Evolutionary conservation across 2,888 invertebrate species (phyloP), one percentile per base, ranked within the genome.

Genomic region (Dynastes hyllus): DNA sequence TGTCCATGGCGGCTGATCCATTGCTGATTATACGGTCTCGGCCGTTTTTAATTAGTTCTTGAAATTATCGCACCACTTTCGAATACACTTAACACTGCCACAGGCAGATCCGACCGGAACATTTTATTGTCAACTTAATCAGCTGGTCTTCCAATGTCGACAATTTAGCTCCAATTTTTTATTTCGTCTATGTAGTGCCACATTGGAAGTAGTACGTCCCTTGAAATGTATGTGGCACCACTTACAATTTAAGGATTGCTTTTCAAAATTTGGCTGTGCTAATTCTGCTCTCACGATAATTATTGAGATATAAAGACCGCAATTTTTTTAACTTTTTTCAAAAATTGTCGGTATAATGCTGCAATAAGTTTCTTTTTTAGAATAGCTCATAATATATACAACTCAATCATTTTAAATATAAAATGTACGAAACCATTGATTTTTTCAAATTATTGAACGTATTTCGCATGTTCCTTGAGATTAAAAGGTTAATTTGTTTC

Each of bases 41-140:
- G 78, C 58, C 73, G 75, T 79, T 84, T 83, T 82, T 83, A 85
- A 77, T 81, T 79, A 81, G 78, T 84, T 86, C 83, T 83, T 80
- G 81, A 81, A 78, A 80, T 78, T 82, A 81, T 82, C 80, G 79
- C 84, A 85, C 84, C 80, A 81, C 80, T 85, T 86, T 86, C 83
- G 80, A 83, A 82, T 84, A 86, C 86, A 82, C 86, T 86, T 86
- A 85, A 83, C 85, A 73, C 78, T 80, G 75, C 80, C 53, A 78
- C 61, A 51, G 50, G 73, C 77, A 78, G 73, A 80, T 71, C 67
- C 67, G 73, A 80, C 87, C 87, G 87, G 87, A 87, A 87, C 88
- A 88, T 88, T 87, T 87, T 88, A 87, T 87, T 88, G 88, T 87
- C 88, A 88, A 88, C 86, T 87, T 85, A 86, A 88, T 88, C 88